Evolutionary conservation across 2,113 vertebrate genomes (phyloP), one percentile per base, ranked within the genome.

Genomic region (Gallinago media): DNA sequence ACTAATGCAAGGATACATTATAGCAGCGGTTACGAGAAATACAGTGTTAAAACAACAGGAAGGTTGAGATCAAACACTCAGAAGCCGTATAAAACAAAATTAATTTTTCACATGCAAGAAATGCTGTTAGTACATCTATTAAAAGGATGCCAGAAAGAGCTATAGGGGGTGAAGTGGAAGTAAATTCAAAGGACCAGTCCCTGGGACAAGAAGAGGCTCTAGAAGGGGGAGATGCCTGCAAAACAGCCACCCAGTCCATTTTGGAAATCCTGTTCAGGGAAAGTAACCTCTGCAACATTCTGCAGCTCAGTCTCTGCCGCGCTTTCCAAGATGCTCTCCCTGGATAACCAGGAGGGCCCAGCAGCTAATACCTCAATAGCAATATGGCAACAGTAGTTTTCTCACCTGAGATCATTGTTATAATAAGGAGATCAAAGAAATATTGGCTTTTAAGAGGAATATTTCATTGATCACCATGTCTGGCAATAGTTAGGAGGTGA

Each of bases 1-100:
- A 93, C 83, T 97, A 88, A 85, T 34, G 32, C 47, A 84, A 74
- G n/a, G 87, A 85, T 61, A n/a, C 8, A 77, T 92, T 56, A 85
- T 11, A 94, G 61, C n/a, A 78, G 55, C 58, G 68, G 94, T 89
- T 89, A 61, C 85, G 31, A 55, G 27, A 92, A 55, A 74, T 15
- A 18, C 22, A 31, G 23, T 5, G 6, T 17, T 79, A 81, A 61
- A 95, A 80, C 47, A 95, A 95, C 44, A 46, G 40, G 49, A 85
- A 89, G 85, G 71, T 38, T 70, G 34, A 94, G 74, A 94, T 87
- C 72, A 95, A 95, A 86, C 27, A 56, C 61, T 32, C 59, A 31
- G 40, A 49, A 92, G 27, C 50, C 58, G 34, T 21, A 92, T 21
- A 72, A 74, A 92, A 56, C 42, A 88, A 93, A 91, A 87, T 6